phyloP scores from a whole-genome alignment of 2,797 vertebrate genomes.

The Pseudochirops corinnae region DNA sequence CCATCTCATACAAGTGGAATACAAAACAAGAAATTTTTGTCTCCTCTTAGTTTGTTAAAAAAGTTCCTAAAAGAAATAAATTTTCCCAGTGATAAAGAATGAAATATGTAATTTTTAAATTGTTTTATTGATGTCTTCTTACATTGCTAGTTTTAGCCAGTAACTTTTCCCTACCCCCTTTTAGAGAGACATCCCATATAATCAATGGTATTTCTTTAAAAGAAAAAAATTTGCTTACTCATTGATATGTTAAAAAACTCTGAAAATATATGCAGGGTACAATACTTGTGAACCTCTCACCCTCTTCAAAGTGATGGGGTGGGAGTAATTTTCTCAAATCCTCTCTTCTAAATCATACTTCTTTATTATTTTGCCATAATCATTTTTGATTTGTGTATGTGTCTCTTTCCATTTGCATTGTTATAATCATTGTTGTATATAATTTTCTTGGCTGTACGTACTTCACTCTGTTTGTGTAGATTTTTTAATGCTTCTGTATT shows the following conservation, averaged over 20 bases:
- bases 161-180: not conserved
- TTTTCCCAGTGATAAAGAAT: not conserved
- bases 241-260: not conserved
- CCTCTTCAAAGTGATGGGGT: not conserved
- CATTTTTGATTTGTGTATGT: not conserved
- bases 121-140: not conserved
- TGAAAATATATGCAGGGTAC: not conserved
- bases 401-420: not conserved
- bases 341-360: not conserved
- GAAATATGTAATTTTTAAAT: not conserved
- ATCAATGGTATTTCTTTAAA: not conserved
- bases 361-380: not conserved
- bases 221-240: not conserved
- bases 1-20: not conserved
- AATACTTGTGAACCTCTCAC: not conserved
- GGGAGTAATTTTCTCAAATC: not conserved
- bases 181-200: not conserved
- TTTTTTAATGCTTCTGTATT: not conserved
- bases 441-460: not conserved
- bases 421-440: not conserved
- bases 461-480: not conserved
- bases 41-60: not conserved
- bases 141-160: not conserved
- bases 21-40: rapidly evolving
- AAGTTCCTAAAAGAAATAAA: not conserved